Evolutionary conservation across 2,113 vertebrate genomes (phyloP).

Genomic region (Tachysurus fulvidraco): DNA sequence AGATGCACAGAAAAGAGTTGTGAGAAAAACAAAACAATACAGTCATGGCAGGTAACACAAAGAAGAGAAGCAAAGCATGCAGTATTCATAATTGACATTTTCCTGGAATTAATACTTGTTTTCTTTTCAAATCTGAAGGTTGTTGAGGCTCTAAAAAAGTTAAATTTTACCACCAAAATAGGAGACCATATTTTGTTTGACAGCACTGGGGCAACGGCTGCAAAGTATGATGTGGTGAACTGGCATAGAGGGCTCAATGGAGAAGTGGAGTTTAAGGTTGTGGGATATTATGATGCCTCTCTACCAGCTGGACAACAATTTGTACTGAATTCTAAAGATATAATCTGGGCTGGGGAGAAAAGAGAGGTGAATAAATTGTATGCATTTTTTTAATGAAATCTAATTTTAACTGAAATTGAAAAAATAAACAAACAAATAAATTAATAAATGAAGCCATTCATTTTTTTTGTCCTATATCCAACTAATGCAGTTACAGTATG

Average conservation of each 20-base stretch:
- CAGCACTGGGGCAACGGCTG: conserved; percentile 64
- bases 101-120: not conserved
- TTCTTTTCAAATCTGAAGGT: conserved; percentile 50
- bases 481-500: no score
- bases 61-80: not conserved
- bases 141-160: conserved; percentile 54
- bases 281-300: conserved; percentile 70
- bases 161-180: conserved; percentile 65
- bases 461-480: no score
- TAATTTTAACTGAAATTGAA: no score
- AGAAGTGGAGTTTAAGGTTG: conserved; percentile 65
- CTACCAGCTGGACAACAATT: conserved; percentile 64
- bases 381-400: no score
- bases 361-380: no score
- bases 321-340: conserved; percentile 46
- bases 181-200: conserved; percentile 71
- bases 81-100: not conserved
- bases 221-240: conserved; percentile 73
- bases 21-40: conserved; percentile 52
- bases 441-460: no score
- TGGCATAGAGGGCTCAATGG: conserved; percentile 64
- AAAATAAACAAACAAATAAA: no score
- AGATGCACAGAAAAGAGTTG: conserved; percentile 60
- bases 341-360: conserved; percentile 37
- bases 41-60: conserved; percentile 66